Evolutionary conservation across 2,113 vertebrate genomes (phyloP), one percentile per base, ranked within the genome.

Genomic region (Macquaria ambigua): DNA sequence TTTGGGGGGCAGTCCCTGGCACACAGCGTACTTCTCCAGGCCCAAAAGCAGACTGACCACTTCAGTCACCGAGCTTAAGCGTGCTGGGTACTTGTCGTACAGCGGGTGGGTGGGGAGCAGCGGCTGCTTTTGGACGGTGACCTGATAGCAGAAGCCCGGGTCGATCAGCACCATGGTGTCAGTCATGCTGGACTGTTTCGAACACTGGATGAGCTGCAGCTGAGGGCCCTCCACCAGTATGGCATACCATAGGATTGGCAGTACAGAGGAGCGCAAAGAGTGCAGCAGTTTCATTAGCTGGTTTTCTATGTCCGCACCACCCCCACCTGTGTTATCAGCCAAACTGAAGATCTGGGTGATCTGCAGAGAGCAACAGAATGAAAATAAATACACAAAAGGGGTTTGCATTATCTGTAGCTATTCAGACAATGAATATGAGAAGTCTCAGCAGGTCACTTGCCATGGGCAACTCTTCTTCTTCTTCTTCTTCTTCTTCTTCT

Each of bases 201-300:
- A 93, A 52, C 96, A 96, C 92, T 96, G 96, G 62, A 95, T 84
- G n/a, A 96, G 88, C 91, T 95, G 95, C 79, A 96, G 87, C 83
- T 90, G 92, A 0, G 96, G 96, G 1, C 96, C 96, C 12, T 94
- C 93, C 58, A 82, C 91, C 91, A 96, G 87, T 34, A 96, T 90
- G 16, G 93, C 91, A 18, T 94, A 94, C 96, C 96, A 96, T 1
- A 96, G 80, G 23, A 93, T 84, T 0, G 96, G 96, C 69, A 96
- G 73, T 0, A 66, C 82, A 0, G 89, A 80, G 3, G 66, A 66
- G 16, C 94, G 95, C 59, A 96, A 58, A 1, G 90, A 84, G 41
- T 84, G 85, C 5, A 96, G 88, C 3, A 96, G 85, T 43, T 91
- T 92, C 73, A 93, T 82, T 1, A 96, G 95, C 67, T 94, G 90